Evolutionary conservation across 2,113 vertebrate species (phyloP).

Genomic region (Megaptera novaeangliae): DNA sequence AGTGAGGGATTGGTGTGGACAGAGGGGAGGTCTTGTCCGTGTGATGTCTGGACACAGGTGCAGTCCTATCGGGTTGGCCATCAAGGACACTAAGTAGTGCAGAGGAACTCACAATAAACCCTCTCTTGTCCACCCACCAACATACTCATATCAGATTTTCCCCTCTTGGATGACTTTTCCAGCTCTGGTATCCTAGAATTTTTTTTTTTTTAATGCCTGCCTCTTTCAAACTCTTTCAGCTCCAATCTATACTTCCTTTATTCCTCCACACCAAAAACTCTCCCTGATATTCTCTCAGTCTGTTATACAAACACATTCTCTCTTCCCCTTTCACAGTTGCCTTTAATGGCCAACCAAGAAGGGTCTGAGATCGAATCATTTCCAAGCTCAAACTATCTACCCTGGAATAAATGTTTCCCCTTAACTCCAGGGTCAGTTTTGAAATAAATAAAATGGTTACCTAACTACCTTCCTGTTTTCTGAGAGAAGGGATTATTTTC

Average conservation of each 20-base stretch:
- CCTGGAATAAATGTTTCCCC: not conserved
- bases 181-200: not conserved
- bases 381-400: not conserved
- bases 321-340: not conserved
- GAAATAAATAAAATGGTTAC: not conserved
- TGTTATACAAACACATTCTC: not conserved
- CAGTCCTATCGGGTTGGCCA: not conserved
- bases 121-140: not conserved
- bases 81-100: not conserved
- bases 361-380: not conserved
- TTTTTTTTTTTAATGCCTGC: not conserved
- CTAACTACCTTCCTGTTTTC: not conserved
- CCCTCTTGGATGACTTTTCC: not conserved
- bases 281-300: not conserved
- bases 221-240: not conserved
- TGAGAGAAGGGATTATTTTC: not conserved
- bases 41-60: not conserved
- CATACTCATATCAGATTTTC: not conserved
- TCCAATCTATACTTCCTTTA: not conserved
- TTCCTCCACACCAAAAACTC: not conserved
- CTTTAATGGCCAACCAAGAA: not conserved
- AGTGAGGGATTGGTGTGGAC: not conserved
- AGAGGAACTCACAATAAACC: not conserved
- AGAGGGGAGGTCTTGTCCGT: not conserved
- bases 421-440: not conserved